phyloP scores from a whole-genome alignment of 2,888 invertebrate species.

The Clostera curtula region DNA sequence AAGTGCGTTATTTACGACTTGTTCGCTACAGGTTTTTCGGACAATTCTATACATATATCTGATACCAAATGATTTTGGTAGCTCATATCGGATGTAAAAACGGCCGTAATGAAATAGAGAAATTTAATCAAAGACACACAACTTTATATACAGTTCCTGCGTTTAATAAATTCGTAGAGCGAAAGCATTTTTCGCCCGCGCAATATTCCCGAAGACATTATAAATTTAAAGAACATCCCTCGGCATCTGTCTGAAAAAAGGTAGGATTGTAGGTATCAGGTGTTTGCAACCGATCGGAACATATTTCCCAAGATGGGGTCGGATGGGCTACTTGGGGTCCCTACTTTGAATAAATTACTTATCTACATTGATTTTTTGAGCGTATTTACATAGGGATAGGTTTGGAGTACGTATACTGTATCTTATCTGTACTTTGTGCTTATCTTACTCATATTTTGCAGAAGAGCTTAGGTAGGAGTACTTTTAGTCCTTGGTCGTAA shows the following conservation, averaged over 20 bases:
- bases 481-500: too few species aligned
- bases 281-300: conserved; percentile 60
- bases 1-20: conserved; percentile 22
- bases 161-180: neutral
- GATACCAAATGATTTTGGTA: conserved; percentile 15
- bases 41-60: conserved; percentile 17
- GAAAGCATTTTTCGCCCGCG: neutral
- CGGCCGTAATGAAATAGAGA: conserved; percentile 18
- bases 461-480: too few species aligned
- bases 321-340: conserved; percentile 36
- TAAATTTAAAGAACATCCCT: conserved; percentile 40
- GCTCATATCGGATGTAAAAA: conserved; percentile 13
- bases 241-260: conserved; percentile 36
- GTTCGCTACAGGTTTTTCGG: conserved; percentile 10
- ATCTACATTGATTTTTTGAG: conserved; percentile 41
- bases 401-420: conserved; percentile 18
- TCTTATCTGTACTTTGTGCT: conserved; percentile 14
- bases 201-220: conserved; percentile 15
- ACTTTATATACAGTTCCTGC: neutral
- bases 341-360: conserved; percentile 65
- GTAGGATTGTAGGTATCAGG: conserved; percentile 54
- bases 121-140: conserved; percentile 16
- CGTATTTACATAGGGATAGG: conserved; percentile 31
- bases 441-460: conserved; percentile 16
- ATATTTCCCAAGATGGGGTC: conserved; percentile 56